Percentiles rank a stretch among this genome's conserved stretches.
These are phyloP conservation scores for Anagrus nilaparvatae DNA, from an alignment of 1,140 invertebrate genomes.

Conservation along the genomic window DNA sequence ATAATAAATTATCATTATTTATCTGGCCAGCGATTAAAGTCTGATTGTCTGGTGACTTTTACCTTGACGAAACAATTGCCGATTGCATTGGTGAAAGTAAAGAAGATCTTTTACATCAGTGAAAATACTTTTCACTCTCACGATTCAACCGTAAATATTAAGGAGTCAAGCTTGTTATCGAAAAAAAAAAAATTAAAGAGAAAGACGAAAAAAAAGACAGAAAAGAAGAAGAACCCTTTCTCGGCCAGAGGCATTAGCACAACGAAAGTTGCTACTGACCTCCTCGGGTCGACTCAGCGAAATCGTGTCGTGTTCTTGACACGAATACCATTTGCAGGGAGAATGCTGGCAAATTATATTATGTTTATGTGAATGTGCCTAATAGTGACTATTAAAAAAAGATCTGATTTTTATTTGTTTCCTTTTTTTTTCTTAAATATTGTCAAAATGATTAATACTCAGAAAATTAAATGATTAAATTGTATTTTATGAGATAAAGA, in stretches of 20 bases:
- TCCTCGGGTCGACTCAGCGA: slow-evolving; percentile 20
- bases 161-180: no score
- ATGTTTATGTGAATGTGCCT: background rate
- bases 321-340: slow-evolving; percentile 22
- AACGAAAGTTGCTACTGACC: slow-evolving; percentile 27
- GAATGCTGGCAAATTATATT: no score
- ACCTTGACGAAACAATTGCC: slow-evolving; percentile 7
- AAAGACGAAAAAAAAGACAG: slow-evolving; percentile 15
- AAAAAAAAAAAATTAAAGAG: no score
- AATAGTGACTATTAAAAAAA: background rate
- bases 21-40: background rate
- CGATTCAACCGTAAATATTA: slow-evolving; percentile 25
- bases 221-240: slow-evolving; percentile 18
- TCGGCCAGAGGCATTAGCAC: slow-evolving; percentile 14
- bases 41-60: background rate
- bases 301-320: slow-evolving; percentile 24
- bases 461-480: no score
- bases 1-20: no score
- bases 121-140: slow-evolving; percentile 24
- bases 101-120: slow-evolving; percentile 21
- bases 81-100: slow-evolving; percentile 21
- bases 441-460: no score
- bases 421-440: no score
- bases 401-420: no score
- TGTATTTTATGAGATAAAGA: no score